phyloP scores from a whole-genome alignment of 2,888 invertebrate genomes.

The Agrilus biguttatus region DNA sequence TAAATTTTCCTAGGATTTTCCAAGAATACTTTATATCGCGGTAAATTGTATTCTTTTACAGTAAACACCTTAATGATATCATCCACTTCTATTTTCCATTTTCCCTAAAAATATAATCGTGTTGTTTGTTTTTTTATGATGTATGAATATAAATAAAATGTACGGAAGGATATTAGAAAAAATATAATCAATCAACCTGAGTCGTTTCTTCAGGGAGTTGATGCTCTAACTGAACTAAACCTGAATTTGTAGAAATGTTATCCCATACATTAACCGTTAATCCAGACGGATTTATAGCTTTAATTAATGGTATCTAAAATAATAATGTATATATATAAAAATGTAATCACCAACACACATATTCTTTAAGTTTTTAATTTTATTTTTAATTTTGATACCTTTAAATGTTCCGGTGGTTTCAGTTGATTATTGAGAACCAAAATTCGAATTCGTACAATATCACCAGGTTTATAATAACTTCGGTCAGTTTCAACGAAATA shows the following conservation, averaged over 20 bases:
- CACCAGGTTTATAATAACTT: constrained; percentile 39
- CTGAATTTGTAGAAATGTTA: constrained; percentile 41
- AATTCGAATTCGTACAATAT: constrained; percentile 37
- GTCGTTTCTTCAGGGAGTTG: constrained; percentile 22
- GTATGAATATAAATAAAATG: too few relatives aligned
- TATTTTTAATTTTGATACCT: constrained; percentile 7
- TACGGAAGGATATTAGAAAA: too few relatives aligned
- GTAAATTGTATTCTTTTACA: constrained; percentile 41
- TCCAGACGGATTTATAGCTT: constrained; percentile 51
- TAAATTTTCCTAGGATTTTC: constrained; percentile 36
- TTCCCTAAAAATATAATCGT: constrained; percentile 28
- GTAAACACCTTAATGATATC: constrained; percentile 32
- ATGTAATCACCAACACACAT: too few relatives aligned
- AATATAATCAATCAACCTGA: constrained; percentile 14
- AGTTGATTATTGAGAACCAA: constrained; percentile 36
- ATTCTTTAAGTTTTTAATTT: too few relatives aligned
- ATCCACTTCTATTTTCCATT: constrained; percentile 36
- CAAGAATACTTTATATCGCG: constrained; percentile 42
- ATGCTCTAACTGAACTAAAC: constrained; percentile 39
- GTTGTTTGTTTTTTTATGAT: too few relatives aligned
- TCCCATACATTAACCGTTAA: constrained; percentile 50
- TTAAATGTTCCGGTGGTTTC: constrained; percentile 27
- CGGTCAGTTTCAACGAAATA: constrained; percentile 43
- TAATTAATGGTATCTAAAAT: constrained; percentile 45
- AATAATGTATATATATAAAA: not conserved